Conservation (phyloP, 2,797 vertebrate genomes). For the Diglossa cyanea region DNA sequence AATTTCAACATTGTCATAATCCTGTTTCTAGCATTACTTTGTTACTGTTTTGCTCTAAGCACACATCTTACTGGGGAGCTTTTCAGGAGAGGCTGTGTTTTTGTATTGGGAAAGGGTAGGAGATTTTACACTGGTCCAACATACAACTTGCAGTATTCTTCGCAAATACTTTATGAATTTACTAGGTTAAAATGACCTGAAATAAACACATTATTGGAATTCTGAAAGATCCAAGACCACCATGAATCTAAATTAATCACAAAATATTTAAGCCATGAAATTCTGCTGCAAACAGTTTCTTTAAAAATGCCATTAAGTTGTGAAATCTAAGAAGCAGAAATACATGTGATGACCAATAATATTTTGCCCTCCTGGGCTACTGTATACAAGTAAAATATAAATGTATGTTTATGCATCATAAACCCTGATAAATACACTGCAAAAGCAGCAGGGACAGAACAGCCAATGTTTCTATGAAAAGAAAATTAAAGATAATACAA, state of each 20-base stretch:
- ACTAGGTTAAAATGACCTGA: neutral
- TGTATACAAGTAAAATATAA: neutral
- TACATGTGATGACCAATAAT: fast-evolving
- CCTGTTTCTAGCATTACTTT: neutral
- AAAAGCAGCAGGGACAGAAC: neutral
- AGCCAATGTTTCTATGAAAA: neutral
- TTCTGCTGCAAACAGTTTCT: neutral
- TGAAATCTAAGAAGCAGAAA: neutral
- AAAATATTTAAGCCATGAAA: neutral
- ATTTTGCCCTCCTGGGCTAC: neutral
- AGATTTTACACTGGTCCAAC: neutral
- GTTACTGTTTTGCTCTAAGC: neutral
- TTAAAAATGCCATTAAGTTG: neutral
- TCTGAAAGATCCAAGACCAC: neutral
- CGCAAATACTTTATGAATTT: neutral
- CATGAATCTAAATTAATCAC: neutral
- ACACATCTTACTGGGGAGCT: neutral
- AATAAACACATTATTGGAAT: neutral
- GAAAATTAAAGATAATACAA: neutral
- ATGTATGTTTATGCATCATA: neutral
- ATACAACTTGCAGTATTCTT: neutral
- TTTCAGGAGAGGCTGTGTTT: neutral
- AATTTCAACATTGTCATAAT: neutral
- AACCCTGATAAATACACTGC: neutral
- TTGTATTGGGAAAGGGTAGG: neutral